A percentile compares a stretch with the other conserved stretches of the same genome.
Evolutionary conservation across 2,113 vertebrate species (phyloP).

Genomic region (Isurus oxyrinchus): DNA sequence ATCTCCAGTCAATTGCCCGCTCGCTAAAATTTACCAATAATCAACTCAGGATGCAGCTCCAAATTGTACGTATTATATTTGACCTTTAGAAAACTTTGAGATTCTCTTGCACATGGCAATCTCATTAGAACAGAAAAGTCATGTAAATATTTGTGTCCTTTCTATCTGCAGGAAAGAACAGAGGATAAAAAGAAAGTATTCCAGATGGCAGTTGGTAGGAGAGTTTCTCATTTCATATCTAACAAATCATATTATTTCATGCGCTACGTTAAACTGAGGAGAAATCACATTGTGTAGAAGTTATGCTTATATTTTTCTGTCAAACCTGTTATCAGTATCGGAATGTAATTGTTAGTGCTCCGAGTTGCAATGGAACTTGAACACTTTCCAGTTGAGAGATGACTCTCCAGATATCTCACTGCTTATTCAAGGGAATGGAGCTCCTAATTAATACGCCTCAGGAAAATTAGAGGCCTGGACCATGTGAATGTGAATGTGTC

Average conservation of each 20-base stretch:
- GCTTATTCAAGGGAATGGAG: neutral
- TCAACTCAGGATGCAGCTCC: slow-evolving; percentile 86
- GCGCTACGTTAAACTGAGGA: neutral
- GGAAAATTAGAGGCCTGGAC: neutral
- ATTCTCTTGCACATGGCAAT: neutral
- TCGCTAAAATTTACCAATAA: slow-evolving; percentile 95
- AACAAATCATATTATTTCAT: neutral
- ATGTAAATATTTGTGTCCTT: slow-evolving; percentile 20
- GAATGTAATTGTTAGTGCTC: neutral
- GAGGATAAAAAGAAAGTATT: slow-evolving; percentile 93
- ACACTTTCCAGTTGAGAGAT: neutral
- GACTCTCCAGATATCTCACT: neutral
- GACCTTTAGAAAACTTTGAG: neutral
- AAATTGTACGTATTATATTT: slow-evolving; percentile 68
- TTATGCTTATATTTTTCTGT: neutral
- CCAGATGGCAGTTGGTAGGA: slow-evolving; percentile 78
- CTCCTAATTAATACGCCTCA: neutral
- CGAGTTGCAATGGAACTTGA: neutral
- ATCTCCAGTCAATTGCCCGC: slow-evolving; percentile 90
- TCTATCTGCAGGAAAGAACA: slow-evolving; percentile 71
- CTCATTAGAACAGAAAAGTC: neutral
- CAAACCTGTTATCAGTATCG: neutral
- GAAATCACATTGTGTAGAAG: neutral
- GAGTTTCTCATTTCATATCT: neutral
- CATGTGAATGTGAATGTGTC: neutral